Conservation (phyloP, 2,888 invertebrate species). For the Agrenia bidenticulata region DNA sequence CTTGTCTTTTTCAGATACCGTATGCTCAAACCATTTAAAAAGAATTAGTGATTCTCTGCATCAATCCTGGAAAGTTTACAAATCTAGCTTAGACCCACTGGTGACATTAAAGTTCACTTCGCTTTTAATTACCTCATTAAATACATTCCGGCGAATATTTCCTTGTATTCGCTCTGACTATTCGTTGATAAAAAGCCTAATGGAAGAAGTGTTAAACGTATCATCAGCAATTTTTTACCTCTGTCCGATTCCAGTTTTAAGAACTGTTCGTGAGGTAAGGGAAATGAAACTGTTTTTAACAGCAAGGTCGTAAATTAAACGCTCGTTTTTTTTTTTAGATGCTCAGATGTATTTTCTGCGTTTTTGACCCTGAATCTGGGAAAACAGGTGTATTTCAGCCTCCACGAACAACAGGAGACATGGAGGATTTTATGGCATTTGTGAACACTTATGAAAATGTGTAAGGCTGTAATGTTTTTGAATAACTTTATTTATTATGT, state of each 20-base stretch:
- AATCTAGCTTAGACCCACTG: slow-evolving; percentile 69
- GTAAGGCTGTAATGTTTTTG: slow-evolving; percentile 16
- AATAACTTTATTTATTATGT: slow-evolving; percentile 9
- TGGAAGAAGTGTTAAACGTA: slow-evolving; percentile 78
- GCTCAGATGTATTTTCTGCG: slow-evolving; percentile 67
- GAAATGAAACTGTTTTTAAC: no score
- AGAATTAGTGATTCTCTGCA: slow-evolving; percentile 45
- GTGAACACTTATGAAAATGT: slow-evolving; percentile 21
- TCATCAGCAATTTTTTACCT: slow-evolving; percentile 70
- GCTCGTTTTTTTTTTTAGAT: slow-evolving; percentile 9
- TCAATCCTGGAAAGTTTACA: slow-evolving; percentile 48
- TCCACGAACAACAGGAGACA: not conserved
- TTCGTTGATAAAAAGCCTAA: slow-evolving; percentile 57
- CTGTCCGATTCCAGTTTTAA: slow-evolving; percentile 69
- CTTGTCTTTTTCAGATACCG: slow-evolving; percentile 28
- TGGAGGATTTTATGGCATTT: slow-evolving; percentile 22
- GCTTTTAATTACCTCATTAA: slow-evolving; percentile 66
- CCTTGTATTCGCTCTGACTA: slow-evolving; percentile 43
- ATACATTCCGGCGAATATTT: slow-evolving; percentile 66
- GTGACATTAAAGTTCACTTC: slow-evolving; percentile 73
- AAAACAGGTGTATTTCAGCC: slow-evolving; percentile 12
- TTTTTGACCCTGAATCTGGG: slow-evolving; percentile 55
- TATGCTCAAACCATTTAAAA: slow-evolving; percentile 46
- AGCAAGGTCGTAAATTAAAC: not conserved
- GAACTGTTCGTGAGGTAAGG: slow-evolving; percentile 72